A percentile compares a stretch with the other conserved stretches of the same genome.
phyloP scores from a whole-genome alignment of 2,113 vertebrate genomes.

The Myiagra hebetior region DNA sequence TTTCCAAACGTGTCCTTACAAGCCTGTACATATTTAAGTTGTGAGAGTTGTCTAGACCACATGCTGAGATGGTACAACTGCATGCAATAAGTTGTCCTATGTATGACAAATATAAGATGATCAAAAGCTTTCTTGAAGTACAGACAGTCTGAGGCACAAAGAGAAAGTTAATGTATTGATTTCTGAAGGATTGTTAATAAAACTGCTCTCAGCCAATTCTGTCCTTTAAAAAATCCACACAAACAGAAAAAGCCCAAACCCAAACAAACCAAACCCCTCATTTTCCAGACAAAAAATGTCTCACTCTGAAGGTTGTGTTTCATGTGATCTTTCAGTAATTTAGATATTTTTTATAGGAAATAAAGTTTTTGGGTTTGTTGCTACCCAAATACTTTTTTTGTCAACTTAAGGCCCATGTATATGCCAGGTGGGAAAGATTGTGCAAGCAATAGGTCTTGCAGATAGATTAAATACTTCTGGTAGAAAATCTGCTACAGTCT shows the following conservation, averaged over 20 bases:
- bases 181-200: background rate
- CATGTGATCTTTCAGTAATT: background rate
- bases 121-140: slow-evolving; percentile 2
- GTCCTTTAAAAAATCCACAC: background rate
- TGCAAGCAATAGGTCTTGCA: background rate
- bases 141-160: background rate
- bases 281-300: background rate
- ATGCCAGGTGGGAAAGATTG: background rate
- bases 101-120: background rate
- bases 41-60: background rate
- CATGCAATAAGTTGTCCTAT: background rate
- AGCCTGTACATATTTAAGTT: background rate
- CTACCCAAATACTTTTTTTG: background rate
- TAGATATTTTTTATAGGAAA: background rate
- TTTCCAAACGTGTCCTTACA: slow-evolving; percentile 6
- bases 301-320: background rate
- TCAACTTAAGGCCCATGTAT: background rate
- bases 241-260: background rate
- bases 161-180: background rate
- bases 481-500: background rate
- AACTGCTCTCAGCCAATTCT: background rate
- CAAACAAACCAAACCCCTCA: background rate
- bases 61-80: slow-evolving; percentile 8
- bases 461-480: background rate
- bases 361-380: background rate